A percentile compares a stretch with the other conserved stretches of the same genome.
These are phyloP conservation scores for Ormyrus nitidulus DNA, from an alignment of 2,888 invertebrate genomes.

Conservation along the genomic window DNA sequence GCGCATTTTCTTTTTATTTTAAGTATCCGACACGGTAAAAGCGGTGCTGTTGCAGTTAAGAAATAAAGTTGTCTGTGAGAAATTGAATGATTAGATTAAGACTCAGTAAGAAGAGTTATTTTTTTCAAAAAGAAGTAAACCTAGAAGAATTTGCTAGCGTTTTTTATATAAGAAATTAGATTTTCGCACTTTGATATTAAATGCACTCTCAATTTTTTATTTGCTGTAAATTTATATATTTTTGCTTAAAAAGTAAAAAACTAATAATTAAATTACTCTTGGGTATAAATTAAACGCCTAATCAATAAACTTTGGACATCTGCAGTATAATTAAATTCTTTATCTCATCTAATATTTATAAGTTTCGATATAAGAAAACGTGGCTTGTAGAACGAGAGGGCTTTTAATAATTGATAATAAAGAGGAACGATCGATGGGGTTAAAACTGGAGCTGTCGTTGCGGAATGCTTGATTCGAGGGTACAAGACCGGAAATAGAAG, in stretches of 20 bases:
- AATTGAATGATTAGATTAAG: no score
- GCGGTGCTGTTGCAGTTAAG: no score
- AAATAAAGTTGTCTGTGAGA: no score
- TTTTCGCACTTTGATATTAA: no score
- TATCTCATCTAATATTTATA: conserved; percentile 11
- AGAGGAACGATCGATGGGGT: conserved; percentile 15
- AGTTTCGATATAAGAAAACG: conserved; percentile 14
- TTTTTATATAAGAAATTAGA: no score
- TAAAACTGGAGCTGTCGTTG: neutral
- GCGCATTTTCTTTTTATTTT: neutral
- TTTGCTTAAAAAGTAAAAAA: no score
- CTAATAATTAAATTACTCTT: no score
- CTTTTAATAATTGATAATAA: conserved; percentile 45
- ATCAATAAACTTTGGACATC: conserved; percentile 2
- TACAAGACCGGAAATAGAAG: conserved; percentile 43
- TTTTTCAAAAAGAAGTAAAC: no score
- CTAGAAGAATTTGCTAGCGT: no score
- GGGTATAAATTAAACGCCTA: neutral
- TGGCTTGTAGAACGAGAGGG: neutral
- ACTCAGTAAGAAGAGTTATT: neutral
- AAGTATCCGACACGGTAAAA: neutral
- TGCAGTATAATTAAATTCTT: conserved; percentile 1
- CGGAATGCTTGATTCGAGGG: conserved; percentile 32
- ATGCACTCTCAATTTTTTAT: no score
- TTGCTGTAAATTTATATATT: no score